These are phyloP conservation scores for Muscina levida DNA, from an alignment of 2,888 invertebrate genomes.

Conservation along the genomic window DNA sequence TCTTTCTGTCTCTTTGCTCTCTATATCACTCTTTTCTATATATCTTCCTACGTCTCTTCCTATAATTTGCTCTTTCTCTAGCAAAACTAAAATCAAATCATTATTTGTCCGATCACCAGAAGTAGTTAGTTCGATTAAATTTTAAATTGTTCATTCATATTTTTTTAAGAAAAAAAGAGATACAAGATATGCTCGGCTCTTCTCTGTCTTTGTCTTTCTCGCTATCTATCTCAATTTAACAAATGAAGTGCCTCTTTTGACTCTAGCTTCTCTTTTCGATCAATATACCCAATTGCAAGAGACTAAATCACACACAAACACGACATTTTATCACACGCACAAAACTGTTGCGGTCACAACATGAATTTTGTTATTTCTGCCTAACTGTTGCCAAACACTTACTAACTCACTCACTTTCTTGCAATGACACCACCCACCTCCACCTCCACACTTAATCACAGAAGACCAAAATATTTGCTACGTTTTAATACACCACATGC, in stretches of 20 bases:
- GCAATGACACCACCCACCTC: not conserved
- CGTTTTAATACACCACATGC: slow-evolving; percentile 13
- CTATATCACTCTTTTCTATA: slow-evolving; percentile 36
- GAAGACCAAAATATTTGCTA: slow-evolving; percentile 23
- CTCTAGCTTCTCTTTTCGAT: slow-evolving; percentile 32
- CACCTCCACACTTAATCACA: not conserved
- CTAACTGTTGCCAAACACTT: slow-evolving; percentile 27
- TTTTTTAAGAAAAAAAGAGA: not conserved
- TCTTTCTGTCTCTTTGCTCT: slow-evolving; percentile 34
- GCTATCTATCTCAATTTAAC: slow-evolving; percentile 66
- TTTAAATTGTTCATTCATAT: slow-evolving; percentile 27
- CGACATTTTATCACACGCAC: not conserved
- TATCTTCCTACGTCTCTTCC: slow-evolving; percentile 54
- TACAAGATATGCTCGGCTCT: slow-evolving; percentile 43
- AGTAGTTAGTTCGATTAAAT: slow-evolving; percentile 32
- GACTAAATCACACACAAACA: slow-evolving; percentile 42
- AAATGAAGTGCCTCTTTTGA: slow-evolving; percentile 65
- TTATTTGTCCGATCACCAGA: slow-evolving; percentile 14
- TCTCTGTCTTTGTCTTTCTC: slow-evolving; percentile 12
- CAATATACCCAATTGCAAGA: not conserved
- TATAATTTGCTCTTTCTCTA: slow-evolving; percentile 29
- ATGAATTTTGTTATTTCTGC: not conserved
- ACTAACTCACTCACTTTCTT: slow-evolving; percentile 10
- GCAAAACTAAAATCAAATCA: not conserved
- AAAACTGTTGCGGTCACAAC: not conserved